Base-by-base conservation (phyloP, 92 coral and sea anemone genomes). In the Pocillopora grandis region DNA sequence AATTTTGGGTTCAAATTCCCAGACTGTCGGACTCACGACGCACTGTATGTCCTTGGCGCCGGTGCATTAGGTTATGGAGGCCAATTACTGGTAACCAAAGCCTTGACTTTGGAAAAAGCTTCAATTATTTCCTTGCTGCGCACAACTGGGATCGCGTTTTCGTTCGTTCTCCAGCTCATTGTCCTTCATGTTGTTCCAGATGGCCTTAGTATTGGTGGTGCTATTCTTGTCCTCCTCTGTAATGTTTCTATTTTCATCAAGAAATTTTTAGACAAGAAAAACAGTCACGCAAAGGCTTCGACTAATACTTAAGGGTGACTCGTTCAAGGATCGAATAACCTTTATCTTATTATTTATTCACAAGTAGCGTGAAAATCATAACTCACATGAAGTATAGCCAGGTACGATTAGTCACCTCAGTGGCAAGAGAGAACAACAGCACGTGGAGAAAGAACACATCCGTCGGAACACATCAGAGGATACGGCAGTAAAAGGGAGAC, bases 51-150 rank as follows among this genome's bases (percentile, higher is more conserved):
- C 64, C 59, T 82, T 33, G n/a, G 23, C 3, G 37, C 78, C 15
- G 87, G 75, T 1, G 23, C 63, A 58, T 65, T 80, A 66, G 89
- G 86, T 10, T 88, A 76, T 61, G 23, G 64, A 15, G 94, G 78
- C 23, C 94, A 91, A 83, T 75, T 89, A 11, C 56, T 83, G 59
- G 11, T 85, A 19, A 66, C 86, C 79, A 85, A 85, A 60, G 88
- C 94, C 16, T 49, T 88, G 27, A 80, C 66, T 49, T 15, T 81
- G 77, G 92, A 91, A 74, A 91, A 88, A 66, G 94, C 94, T 11
- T 84, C 92, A 63, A 69, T 87, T 13, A 81, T 88, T 16, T 90
- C 94, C 0, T 66, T 91, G 35, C 83, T 84, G 13, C 84, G 94
- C 10, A 86, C 94, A 76, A 71, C 84, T 1, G 92, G 84, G 55